These are phyloP conservation scores for Sarcophaga variegata DNA, from an alignment of 2,888 invertebrate species.

Conservation along the genomic window DNA sequence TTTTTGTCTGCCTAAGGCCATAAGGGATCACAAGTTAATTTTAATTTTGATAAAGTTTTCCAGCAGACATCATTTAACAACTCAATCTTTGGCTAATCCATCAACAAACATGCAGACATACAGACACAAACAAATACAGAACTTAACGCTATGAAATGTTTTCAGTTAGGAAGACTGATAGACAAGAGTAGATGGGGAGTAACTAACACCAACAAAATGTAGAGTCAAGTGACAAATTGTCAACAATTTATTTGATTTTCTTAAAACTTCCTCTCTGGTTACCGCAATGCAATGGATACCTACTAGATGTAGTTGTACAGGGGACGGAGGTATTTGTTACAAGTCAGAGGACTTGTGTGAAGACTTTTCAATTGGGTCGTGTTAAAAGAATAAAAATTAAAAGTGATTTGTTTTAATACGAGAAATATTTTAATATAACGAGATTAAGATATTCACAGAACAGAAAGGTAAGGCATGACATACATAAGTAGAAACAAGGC, in stretches of 20 bases:
- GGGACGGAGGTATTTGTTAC: too few species aligned
- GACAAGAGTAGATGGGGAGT: not conserved
- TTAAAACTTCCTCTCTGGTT: not conserved
- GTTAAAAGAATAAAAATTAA: slow-evolving; percentile 21
- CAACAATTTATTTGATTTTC: slow-evolving; percentile 59
- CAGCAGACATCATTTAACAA: slow-evolving; percentile 43
- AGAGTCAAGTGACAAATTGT: slow-evolving; percentile 64
- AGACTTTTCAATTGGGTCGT: not conserved
- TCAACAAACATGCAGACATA: not conserved
- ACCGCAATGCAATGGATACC: not conserved
- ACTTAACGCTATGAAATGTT: not conserved
- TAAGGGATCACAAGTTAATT: slow-evolving; percentile 53
- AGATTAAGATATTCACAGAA: too few species aligned
- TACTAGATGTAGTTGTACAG: not conserved
- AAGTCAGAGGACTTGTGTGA: too few species aligned
- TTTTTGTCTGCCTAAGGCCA: not conserved
- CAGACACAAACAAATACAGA: not conserved
- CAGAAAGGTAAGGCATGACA: too few species aligned
- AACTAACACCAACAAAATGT: slow-evolving; percentile 19
- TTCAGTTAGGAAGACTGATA: not conserved
- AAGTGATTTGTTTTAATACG: slow-evolving; percentile 2
- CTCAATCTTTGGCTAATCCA: slow-evolving; percentile 70
- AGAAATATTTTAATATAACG: too few species aligned
- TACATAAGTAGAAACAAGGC: too few species aligned
- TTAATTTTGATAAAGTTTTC: slow-evolving; percentile 62